These are phyloP conservation scores for Pangasianodon hypophthalmus DNA, from an alignment of 2,113 vertebrate genomes.

Conservation along the genomic window DNA sequence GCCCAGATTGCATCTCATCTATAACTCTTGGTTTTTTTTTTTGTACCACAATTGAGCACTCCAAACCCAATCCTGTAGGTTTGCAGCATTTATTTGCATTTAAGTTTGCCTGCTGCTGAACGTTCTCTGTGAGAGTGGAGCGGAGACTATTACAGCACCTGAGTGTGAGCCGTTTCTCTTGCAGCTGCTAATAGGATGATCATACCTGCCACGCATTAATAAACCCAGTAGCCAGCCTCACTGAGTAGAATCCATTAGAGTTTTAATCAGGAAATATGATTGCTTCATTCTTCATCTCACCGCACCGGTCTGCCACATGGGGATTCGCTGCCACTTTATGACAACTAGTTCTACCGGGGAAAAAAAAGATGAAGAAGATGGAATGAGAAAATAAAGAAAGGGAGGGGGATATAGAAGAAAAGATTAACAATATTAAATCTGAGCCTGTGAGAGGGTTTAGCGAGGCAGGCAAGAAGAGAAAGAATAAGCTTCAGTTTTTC, in stretches of 20 bases:
- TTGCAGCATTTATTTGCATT: not conserved
- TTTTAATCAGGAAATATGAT: slow-evolving; percentile 84
- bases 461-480: slow-evolving; percentile 6
- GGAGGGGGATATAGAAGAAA: slow-evolving; percentile 59
- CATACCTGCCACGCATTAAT: slow-evolving; percentile 75
- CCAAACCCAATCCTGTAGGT: not conserved
- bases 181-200: slow-evolving; percentile 71
- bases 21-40: not conserved
- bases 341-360: slow-evolving; percentile 64
- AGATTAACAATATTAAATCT: slow-evolving; percentile 68
- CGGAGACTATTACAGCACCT: not conserved
- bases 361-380: slow-evolving; percentile 20
- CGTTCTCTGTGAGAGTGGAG: not conserved
- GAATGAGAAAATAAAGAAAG: slow-evolving; percentile 59
- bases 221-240: slow-evolving; percentile 71
- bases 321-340: slow-evolving; percentile 66
- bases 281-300: slow-evolving; percentile 77
- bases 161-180: slow-evolving; percentile 39
- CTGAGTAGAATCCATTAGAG: slow-evolving; percentile 77
- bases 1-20: not conserved
- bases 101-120: not conserved
- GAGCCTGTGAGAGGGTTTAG: slow-evolving; percentile 54
- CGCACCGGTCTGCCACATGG: slow-evolving; percentile 63
- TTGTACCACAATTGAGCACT: not conserved
- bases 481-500: slow-evolving; percentile 47